Evolutionary conservation across 2,797 vertebrate genomes (phyloP), one percentile per base, ranked within the genome.

Genomic region (Phaenicophaeus curvirostris): DNA sequence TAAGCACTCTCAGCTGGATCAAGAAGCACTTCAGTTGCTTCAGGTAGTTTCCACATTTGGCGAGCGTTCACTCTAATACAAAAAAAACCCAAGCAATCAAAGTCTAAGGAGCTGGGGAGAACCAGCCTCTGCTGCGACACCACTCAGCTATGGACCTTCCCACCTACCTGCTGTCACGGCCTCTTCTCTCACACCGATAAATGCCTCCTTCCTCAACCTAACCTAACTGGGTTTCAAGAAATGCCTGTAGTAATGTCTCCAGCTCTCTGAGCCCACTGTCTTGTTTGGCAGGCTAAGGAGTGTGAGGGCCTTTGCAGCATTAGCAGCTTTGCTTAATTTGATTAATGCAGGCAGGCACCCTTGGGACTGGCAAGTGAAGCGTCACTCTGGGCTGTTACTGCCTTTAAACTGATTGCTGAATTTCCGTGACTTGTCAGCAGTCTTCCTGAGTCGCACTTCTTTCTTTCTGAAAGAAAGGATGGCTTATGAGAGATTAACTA

Each of bases 21-120:
- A 85, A 96, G 92, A 95, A 71, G 66, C 21, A 28, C 44, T 91
- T 77, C 5, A 67, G 21, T 91, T 96, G 87, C 85, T 93, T 94
- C 57, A 79, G 88, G 91, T 67, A 78, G 83, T 95, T 95, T 94
- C 74, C 95, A 63, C 82, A 74, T 89, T 94, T 94, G 28, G 51
- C 68, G 66, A 94, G 73, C 35, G 59, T 89, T 92, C 31, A 7
- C 41, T 62, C 58, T 46, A 46, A 41, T 65, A 42, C 69, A 44
- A 18, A 18, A 41, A 42, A 30, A 31, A 19, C 13, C 39, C 71
- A 46, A 78, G 54, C 4, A 76, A 68, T 51, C 61, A n/a, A 84
- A 85, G 41, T 63, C 51, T 54, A 48, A 69, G 66, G 48, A 31
- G 53, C 9, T 67, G 31, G 15, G 27, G 51, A 67, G 44, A 41